Percentiles rank a stretch among this genome's conserved stretches.
Conservation (phyloP, 2,888 invertebrate species). For the Chalcosyrphus nemorum region DNA sequence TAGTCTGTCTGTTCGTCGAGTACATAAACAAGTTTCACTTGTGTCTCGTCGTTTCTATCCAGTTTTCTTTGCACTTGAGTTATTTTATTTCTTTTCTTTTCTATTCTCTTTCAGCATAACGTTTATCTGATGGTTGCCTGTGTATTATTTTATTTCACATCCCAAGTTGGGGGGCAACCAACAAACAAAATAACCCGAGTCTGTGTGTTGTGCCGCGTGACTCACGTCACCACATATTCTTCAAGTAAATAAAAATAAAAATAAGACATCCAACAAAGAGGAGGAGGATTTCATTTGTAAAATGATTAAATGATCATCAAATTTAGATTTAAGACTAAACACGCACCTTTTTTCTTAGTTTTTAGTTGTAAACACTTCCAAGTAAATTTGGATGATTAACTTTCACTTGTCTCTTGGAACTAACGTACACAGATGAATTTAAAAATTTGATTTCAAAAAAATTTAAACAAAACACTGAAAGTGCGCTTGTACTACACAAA, state of each 20-base stretch:
- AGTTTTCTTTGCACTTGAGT: not conserved
- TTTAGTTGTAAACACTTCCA: not conserved
- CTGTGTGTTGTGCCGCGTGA: slow-evolving; percentile 43
- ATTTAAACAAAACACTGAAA: slow-evolving; percentile 15
- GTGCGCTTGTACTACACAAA: slow-evolving; percentile 36
- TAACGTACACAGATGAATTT: not conserved
- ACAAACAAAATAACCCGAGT: not conserved
- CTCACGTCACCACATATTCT: slow-evolving; percentile 53
- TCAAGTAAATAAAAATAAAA: slow-evolving; percentile 8
- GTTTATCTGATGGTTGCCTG: slow-evolving; percentile 41
- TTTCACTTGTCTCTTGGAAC: slow-evolving; percentile 19
- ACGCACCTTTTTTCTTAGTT: slow-evolving; percentile 55
- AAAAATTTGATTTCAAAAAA: not conserved
- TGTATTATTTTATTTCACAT: not conserved
- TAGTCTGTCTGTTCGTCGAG: not conserved
- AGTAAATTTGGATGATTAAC: not conserved
- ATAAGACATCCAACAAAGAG: not conserved
- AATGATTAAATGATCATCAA: slow-evolving; percentile 1
- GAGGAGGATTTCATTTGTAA: not conserved
- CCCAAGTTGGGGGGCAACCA: not conserved
- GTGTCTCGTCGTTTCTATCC: not conserved
- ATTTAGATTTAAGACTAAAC: not conserved
- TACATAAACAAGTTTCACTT: slow-evolving; percentile 16
- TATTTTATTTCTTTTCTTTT: too few species aligned
- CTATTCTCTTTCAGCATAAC: slow-evolving; percentile 10